These are phyloP conservation scores for Drosophila suboccidentalis DNA, from an alignment of 2,888 invertebrate species.

Conservation along the genomic window DNA sequence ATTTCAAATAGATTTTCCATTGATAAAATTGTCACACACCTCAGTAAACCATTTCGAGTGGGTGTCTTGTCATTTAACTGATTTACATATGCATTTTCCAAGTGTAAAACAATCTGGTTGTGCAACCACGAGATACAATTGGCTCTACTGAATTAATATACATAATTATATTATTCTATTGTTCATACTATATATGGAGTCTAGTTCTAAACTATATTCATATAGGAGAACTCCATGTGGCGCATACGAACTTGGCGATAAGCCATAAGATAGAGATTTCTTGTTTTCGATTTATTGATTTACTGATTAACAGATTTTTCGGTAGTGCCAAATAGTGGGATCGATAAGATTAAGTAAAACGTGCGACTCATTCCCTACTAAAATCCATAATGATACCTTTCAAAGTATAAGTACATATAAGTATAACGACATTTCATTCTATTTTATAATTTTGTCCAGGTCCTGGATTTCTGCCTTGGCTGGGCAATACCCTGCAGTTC, in stretches of 20 bases:
- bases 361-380: neutral
- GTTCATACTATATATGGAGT: neutral
- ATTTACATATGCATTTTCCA: constrained; percentile 44
- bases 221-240: constrained; percentile 10
- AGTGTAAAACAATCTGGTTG: constrained; percentile 17
- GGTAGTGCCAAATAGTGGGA: constrained; percentile 36
- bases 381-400: too few species aligned
- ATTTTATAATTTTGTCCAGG: constrained; percentile 62
- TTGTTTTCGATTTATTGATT: constrained; percentile 34
- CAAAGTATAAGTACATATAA: constrained; percentile 4
- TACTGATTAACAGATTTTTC: constrained; percentile 51
- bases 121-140: constrained; percentile 31
- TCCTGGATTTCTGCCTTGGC: constrained; percentile 83
- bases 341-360: constrained; percentile 59
- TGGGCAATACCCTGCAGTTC: constrained; percentile 84
- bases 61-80: constrained; percentile 21
- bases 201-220: neutral
- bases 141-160: constrained; percentile 8
- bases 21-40: constrained; percentile 55
- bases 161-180: constrained; percentile 16
- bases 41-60: constrained; percentile 20
- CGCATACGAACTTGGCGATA: constrained; percentile 24
- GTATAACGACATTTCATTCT: neutral
- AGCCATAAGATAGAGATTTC: constrained; percentile 52
- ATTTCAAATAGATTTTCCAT: constrained; percentile 49